phyloP scores from a whole-genome alignment of 2,888 invertebrate genomes.

The Poecilus cupreus region DNA sequence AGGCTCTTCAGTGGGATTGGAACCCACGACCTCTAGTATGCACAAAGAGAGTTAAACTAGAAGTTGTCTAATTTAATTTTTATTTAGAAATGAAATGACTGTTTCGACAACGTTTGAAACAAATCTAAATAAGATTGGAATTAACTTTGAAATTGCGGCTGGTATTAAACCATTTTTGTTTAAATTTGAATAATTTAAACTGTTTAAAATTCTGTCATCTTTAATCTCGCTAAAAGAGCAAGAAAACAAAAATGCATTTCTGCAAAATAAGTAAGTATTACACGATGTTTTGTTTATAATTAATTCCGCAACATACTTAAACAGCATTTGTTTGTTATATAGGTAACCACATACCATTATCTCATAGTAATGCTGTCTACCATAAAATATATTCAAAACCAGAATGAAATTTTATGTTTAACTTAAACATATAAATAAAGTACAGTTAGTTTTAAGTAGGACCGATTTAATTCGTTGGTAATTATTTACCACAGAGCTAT shows the following conservation, averaged over 20 bases:
- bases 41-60: no score
- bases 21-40: no score
- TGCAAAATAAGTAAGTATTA: conserved; percentile 22
- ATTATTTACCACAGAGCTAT: conserved; percentile 5
- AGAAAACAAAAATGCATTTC: background rate
- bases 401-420: conserved; percentile 36
- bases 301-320: conserved; percentile 13
- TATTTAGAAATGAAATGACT: no score
- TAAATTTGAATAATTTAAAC: background rate
- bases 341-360: conserved; percentile 14
- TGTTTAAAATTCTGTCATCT: background rate
- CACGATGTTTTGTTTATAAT: conserved; percentile 12
- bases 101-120: no score
- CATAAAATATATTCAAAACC: conserved; percentile 33
- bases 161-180: no score
- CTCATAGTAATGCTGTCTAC: background rate
- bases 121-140: no score
- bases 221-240: no score
- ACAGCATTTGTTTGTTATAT: conserved; percentile 3
- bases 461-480: conserved; percentile 34
- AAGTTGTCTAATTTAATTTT: no score
- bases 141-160: no score
- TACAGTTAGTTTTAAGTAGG: conserved; percentile 49
- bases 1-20: no score
- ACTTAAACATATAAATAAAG: conserved; percentile 26